Conservation (phyloP, 2,797 vertebrate species). For the Myotis vivesi region DNA sequence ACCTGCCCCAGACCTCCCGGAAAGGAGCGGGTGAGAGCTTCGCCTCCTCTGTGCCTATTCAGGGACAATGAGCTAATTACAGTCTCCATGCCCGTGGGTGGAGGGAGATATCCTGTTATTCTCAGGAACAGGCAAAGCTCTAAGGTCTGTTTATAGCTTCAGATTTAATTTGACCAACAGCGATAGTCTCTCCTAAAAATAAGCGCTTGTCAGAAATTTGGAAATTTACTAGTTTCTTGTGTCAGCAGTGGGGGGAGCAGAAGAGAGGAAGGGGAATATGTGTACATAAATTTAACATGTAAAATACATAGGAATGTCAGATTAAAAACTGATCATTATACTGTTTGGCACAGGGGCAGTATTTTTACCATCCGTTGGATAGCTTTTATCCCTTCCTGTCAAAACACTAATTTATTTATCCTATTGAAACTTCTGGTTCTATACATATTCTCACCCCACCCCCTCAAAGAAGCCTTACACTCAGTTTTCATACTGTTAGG, state of each 20-base stretch:
- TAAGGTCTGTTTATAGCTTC: conserved; percentile 68
- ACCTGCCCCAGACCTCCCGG: conserved; percentile 20
- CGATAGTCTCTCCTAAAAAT: conserved; percentile 59
- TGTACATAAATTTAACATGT: conserved; percentile 39
- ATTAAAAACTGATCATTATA: background rate
- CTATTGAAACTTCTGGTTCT: background rate
- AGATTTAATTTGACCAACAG: conserved; percentile 62
- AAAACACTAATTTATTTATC: background rate
- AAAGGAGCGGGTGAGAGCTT: background rate
- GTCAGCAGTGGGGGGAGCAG: conserved; percentile 22
- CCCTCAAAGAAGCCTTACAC: background rate
- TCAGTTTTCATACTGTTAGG: background rate
- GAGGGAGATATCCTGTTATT: conserved; percentile 63
- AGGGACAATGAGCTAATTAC: conserved; percentile 70
- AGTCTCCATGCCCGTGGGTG: conserved; percentile 22
- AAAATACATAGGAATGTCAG: conserved; percentile 9
- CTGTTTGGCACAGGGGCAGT: background rate
- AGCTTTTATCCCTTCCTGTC: background rate
- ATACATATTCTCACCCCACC: fast-evolving
- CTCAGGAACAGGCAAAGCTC: conserved; percentile 50
- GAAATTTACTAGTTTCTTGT: conserved; percentile 56
- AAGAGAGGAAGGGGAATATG: background rate
- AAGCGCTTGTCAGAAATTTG: conserved; percentile 67
- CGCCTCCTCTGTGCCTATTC: background rate
- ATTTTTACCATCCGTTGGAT: background rate